Percentiles rank a stretch among this genome's conserved stretches.
Conservation (phyloP, 2,888 invertebrate genomes). For the Gibbula magus region DNA sequence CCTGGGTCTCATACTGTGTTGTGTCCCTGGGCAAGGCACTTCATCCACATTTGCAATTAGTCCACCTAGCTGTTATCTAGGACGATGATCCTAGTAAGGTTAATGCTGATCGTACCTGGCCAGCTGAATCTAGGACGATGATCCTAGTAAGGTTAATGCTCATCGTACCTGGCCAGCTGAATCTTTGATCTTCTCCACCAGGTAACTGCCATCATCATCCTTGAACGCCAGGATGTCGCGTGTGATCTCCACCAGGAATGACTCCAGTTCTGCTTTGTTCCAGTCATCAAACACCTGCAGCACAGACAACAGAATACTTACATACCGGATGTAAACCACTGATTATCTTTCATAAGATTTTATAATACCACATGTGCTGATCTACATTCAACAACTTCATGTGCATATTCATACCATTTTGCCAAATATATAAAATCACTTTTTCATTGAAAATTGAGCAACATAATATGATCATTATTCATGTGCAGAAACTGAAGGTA, state of each 20-base stretch:
- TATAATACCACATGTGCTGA: too few relatives aligned
- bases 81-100: too few relatives aligned
- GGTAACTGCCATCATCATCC: conserved; percentile 85
- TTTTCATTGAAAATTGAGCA: too few relatives aligned
- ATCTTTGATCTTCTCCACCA: conserved; percentile 94
- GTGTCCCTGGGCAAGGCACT: too few relatives aligned
- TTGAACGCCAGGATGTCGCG: conserved; percentile 93
- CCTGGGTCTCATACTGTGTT: too few relatives aligned
- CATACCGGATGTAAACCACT: background rate
- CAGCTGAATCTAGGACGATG: conserved; percentile 79
- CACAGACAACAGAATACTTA: too few relatives aligned
- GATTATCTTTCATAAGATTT: background rate
- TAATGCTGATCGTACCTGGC: conserved; percentile 76
- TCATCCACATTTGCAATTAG: background rate
- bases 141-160: background rate
- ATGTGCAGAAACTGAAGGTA: too few relatives aligned
- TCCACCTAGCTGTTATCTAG: background rate
- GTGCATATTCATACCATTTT: too few relatives aligned
- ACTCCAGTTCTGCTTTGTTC: conserved; percentile 96
- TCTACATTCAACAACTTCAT: too few relatives aligned
- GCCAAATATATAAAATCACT: too few relatives aligned
- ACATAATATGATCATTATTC: too few relatives aligned
- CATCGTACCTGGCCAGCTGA: conserved; percentile 84
- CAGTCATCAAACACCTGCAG: conserved; percentile 88
- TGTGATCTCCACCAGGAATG: conserved; percentile 95